phyloP scores from a whole-genome alignment of 2,797 vertebrate genomes.

The Periophthalmus magnuspinnatus region DNA sequence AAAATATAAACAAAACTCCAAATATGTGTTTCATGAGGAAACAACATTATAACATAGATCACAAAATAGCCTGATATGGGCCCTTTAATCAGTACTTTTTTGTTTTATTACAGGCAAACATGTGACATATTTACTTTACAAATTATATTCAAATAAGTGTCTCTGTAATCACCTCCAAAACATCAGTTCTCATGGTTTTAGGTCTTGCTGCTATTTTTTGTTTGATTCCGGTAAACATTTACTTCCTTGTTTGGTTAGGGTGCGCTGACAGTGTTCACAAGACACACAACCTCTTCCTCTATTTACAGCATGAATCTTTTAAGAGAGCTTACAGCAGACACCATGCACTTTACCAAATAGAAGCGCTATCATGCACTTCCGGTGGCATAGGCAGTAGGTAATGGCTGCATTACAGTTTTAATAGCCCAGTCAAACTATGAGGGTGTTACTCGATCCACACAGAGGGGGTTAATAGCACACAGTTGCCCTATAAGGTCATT shows the following conservation, averaged over 20 bases:
- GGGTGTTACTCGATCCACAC: not conserved
- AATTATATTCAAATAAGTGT: no score
- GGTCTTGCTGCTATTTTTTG: not conserved
- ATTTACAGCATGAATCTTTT: conserved; percentile 53
- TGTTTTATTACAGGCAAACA: no score
- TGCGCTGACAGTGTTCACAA: conserved; percentile 26
- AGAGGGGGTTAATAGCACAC: conserved; percentile 22
- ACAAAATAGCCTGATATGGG: no score
- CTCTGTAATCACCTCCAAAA: no score
- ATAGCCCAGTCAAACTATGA: conserved; percentile 18
- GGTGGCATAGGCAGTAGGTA: conserved; percentile 34
- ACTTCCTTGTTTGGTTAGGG: conserved; percentile 7
- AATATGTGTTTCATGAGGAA: no score
- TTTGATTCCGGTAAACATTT: conserved; percentile 7
- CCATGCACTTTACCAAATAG: conserved; percentile 39
- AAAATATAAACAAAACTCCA: no score
- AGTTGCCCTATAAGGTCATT: not conserved
- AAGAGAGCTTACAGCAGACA: conserved; percentile 40
- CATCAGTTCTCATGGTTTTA: not conserved
- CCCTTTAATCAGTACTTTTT: no score
- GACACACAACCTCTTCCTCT: conserved; percentile 34
- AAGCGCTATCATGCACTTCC: conserved; percentile 43
- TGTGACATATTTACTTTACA: no score
- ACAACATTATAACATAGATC: no score
- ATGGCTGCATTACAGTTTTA: conserved; percentile 40